Percentiles rank a stretch among this genome's conserved stretches.
Conservation (phyloP, 2,797 vertebrate genomes). For the Lophotriccus pileatus region DNA sequence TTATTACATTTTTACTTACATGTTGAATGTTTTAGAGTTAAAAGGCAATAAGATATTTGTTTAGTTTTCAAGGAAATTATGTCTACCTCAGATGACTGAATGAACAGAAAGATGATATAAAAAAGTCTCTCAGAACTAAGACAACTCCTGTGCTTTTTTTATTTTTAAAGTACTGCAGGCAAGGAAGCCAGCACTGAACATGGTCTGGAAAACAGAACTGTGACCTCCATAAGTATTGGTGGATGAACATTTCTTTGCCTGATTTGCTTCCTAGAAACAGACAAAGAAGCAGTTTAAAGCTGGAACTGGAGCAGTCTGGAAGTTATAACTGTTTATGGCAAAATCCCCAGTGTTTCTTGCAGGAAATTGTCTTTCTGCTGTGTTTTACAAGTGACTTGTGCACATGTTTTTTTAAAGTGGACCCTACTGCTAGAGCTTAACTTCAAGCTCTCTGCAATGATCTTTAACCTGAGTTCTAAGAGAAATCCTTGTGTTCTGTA, state of each 20-base stretch:
- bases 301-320: neutral
- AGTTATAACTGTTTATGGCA: neutral
- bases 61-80: neutral
- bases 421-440: neutral
- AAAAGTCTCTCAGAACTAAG: neutral
- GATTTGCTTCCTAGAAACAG: neutral
- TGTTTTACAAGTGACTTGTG: neutral
- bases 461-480: neutral
- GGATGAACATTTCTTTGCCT: neutral
- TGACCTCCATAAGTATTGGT: neutral
- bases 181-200: neutral
- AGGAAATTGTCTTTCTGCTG: conserved; percentile 1
- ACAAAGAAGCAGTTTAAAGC: neutral
- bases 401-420: neutral
- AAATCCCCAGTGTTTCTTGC: neutral
- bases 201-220: neutral
- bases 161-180: neutral
- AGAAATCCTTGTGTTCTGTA: neutral
- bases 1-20: neutral
- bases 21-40: neutral
- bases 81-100: neutral
- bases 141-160: neutral
- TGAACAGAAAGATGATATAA: neutral
- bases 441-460: neutral
- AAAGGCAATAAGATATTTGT: neutral